Conservation (phyloP, 2,797 vertebrate genomes). For the Crenuchus spilurus region DNA sequence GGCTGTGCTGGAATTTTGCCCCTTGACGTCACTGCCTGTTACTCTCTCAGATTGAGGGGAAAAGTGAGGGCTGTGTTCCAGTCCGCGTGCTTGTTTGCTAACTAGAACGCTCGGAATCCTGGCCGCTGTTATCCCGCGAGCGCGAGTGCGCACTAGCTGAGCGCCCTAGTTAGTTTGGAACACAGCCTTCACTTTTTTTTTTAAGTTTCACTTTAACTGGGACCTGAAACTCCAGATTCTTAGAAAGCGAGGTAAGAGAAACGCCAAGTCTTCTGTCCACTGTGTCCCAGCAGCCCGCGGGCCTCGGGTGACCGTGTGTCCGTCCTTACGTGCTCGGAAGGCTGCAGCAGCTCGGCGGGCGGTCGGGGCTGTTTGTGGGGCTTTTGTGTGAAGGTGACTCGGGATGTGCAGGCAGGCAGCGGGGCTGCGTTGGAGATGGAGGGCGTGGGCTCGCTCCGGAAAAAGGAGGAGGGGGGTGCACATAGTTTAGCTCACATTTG, state of each 20-base stretch:
- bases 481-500: slow-evolving; percentile 17
- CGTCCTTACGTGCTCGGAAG: slow-evolving; percentile 27
- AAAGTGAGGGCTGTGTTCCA: slow-evolving; percentile 27
- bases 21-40: slow-evolving; percentile 83
- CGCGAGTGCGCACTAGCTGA: background rate
- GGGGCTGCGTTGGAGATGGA: slow-evolving; percentile 62
- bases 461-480: slow-evolving; percentile 46
- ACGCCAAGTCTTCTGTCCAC: slow-evolving; percentile 25
- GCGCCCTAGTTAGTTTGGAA: background rate
- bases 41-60: slow-evolving; percentile 80
- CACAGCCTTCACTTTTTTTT: background rate
- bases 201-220: slow-evolving; percentile 78
- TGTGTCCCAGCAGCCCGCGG: background rate
- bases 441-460: slow-evolving; percentile 73
- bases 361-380: slow-evolving; percentile 51
- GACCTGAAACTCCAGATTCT: slow-evolving; percentile 75
- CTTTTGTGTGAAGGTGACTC: slow-evolving; percentile 64
- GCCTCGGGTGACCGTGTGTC: background rate
- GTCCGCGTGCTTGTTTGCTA: background rate
- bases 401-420: slow-evolving; percentile 42
- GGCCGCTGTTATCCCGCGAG: background rate
- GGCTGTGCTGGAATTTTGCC: slow-evolving; percentile 75
- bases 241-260: slow-evolving; percentile 82
- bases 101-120: background rate
- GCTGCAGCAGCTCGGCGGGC: slow-evolving; percentile 12